Percentiles rank a stretch among this genome's conserved stretches.
Conservation (phyloP, 2,888 invertebrate species). For the Keiferia lycopersicella region DNA sequence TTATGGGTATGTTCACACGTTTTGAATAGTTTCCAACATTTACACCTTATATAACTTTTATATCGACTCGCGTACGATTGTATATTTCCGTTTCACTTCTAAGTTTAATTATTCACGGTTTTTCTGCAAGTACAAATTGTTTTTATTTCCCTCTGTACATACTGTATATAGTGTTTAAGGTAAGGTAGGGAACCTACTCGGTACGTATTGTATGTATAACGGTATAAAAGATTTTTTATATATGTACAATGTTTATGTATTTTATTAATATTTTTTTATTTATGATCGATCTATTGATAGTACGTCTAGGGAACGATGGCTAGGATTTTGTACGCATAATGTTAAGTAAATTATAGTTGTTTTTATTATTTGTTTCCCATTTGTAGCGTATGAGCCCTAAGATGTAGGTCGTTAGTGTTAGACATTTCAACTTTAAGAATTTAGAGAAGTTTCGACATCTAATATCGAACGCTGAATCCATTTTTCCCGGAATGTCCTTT, state of each 20-base stretch:
- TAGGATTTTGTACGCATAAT: constrained; percentile 78
- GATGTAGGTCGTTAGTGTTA: constrained; percentile 61
- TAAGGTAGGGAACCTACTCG: constrained; percentile 60
- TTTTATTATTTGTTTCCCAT: constrained; percentile 72
- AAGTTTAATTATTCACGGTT: constrained; percentile 70
- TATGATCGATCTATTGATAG: constrained; percentile 65
- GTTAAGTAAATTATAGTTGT: constrained; percentile 80
- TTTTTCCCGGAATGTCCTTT: too few relatives aligned
- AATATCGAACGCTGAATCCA: too few relatives aligned
- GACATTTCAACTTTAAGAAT: constrained; percentile 55
- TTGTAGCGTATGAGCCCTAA: constrained; percentile 59
- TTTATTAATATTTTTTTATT: constrained; percentile 71
- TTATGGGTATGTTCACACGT: too few relatives aligned
- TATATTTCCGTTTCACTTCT: constrained; percentile 69
- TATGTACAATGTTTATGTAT: constrained; percentile 76
- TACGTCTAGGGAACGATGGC: constrained; percentile 62
- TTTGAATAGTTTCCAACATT: too few relatives aligned
- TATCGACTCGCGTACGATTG: constrained; percentile 56
- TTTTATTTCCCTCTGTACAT: constrained; percentile 81
- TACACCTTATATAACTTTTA: constrained; percentile 45
- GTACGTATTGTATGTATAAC: constrained; percentile 65
- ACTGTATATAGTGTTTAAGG: constrained; percentile 76
- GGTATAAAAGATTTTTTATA: constrained; percentile 67
- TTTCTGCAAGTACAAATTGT: constrained; percentile 82
- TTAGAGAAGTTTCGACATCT: constrained; percentile 47